Conservation (phyloP, 2,113 vertebrate genomes). For the Dasyprocta punctata region DNA sequence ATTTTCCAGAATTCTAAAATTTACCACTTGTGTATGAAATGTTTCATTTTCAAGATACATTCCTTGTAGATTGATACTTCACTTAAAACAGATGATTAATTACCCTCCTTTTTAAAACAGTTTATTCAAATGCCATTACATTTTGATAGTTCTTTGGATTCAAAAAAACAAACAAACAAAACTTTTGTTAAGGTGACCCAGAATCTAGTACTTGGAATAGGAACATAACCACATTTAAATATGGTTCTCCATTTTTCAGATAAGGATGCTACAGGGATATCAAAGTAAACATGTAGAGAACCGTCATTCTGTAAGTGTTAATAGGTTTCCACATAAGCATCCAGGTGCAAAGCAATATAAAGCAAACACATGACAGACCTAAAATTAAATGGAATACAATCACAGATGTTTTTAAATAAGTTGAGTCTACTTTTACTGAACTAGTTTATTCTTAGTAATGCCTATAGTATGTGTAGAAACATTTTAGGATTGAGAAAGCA, state of each 20-base stretch:
- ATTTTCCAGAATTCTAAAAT: conserved; percentile 60
- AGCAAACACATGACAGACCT: not conserved
- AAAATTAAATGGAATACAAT: conserved; percentile 7
- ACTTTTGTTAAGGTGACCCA: not conserved
- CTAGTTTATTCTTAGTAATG: not conserved
- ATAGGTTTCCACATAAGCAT: not conserved
- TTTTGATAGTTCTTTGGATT: conserved; percentile 15
- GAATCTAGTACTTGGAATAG: not conserved
- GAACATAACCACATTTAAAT: not conserved
- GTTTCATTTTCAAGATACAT: conserved; percentile 53
- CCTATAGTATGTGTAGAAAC: rapidly evolving
- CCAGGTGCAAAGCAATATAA: conserved; percentile 10
- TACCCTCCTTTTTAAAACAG: not conserved
- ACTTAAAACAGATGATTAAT: conserved; percentile 39
- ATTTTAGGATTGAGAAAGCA: not conserved
- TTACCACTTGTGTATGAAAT: conserved; percentile 53
- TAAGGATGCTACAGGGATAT: not conserved
- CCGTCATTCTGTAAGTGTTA: not conserved
- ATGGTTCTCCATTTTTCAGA: not conserved
- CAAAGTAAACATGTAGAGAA: not conserved
- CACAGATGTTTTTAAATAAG: not conserved
- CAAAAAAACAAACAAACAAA: conserved; percentile 51
- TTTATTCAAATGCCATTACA: not conserved
- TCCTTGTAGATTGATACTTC: not conserved
- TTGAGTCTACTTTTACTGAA: not conserved